Percentiles rank a stretch among this genome's conserved stretches.
Evolutionary conservation across 2,888 invertebrate species (phyloP).

Genomic region (Microctonus hyperodae): DNA sequence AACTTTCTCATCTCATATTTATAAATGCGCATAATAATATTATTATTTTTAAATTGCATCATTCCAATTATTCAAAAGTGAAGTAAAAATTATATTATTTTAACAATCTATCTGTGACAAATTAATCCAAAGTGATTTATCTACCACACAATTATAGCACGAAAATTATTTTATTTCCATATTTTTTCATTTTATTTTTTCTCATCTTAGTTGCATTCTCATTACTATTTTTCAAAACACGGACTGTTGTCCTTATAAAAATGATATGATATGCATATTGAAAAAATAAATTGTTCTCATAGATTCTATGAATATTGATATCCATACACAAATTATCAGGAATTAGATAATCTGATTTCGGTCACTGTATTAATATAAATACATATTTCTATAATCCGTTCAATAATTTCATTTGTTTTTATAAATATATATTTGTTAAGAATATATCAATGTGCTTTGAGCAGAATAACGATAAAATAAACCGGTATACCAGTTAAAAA

Average conservation of each 20-base stretch:
- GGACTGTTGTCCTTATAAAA: slow-evolving; percentile 56
- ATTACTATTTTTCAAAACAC: slow-evolving; percentile 29
- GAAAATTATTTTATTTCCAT: background rate
- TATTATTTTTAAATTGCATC: slow-evolving; percentile 9
- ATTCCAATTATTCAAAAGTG: background rate
- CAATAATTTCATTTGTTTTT: background rate
- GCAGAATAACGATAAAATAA: background rate
- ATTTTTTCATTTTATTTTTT: slow-evolving; percentile 24
- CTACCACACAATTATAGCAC: background rate
- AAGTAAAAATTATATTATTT: background rate
- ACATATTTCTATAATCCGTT: slow-evolving; percentile 43
- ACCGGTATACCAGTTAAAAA: background rate
- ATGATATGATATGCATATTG: slow-evolving; percentile 64
- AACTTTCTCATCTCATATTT: background rate
- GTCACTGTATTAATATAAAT: slow-evolving; percentile 54
- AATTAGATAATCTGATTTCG: slow-evolving; percentile 56
- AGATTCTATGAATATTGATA: slow-evolving; percentile 60
- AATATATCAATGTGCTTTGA: too few species aligned
- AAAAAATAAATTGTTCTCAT: slow-evolving; percentile 63
- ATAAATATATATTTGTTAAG: background rate
- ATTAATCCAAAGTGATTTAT: background rate
- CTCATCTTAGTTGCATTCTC: slow-evolving; percentile 4
- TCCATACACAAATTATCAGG: slow-evolving; percentile 57
- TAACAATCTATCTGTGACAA: background rate
- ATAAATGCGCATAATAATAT: background rate